These are phyloP conservation scores for Achroia grisella DNA, from an alignment of 1,140 invertebrate species.

Conservation along the genomic window DNA sequence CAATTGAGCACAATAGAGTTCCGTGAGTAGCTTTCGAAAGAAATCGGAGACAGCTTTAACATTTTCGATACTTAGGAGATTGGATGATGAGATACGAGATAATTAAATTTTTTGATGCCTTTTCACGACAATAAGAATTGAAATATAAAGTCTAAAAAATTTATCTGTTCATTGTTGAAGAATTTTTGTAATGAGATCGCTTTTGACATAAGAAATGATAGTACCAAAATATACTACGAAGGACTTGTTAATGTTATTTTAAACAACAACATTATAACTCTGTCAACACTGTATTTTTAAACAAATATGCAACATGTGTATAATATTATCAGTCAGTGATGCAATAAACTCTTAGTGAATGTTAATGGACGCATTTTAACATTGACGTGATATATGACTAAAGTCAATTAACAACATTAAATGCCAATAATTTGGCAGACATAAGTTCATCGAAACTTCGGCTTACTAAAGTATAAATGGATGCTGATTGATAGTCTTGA, in stretches of 20 bases:
- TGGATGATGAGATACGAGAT: conserved; percentile 12
- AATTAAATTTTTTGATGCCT: conserved; percentile 20
- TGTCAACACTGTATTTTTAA: too few relatives aligned
- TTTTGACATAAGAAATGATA: too few relatives aligned
- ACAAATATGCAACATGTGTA: too few relatives aligned
- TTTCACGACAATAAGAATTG: neutral
- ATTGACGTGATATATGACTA: neutral
- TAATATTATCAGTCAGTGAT: too few relatives aligned
- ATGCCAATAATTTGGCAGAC: conserved; percentile 3
- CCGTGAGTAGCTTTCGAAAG: conserved; percentile 42
- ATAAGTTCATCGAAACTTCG: neutral
- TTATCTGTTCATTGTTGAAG: too few relatives aligned
- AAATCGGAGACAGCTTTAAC: conserved; percentile 39
- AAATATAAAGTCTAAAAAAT: too few relatives aligned
- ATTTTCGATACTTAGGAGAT: conserved; percentile 25
- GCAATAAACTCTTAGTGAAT: neutral
- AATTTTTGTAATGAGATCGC: too few relatives aligned
- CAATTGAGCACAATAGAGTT: conserved; percentile 54
- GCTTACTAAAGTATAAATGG: too few relatives aligned
- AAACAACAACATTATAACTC: too few relatives aligned
- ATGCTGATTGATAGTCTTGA: too few relatives aligned
- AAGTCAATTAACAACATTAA: neutral
- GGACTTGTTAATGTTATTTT: too few relatives aligned
- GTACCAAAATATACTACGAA: too few relatives aligned
- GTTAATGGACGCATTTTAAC: neutral